Evolutionary conservation across 37 sponge, comb jelly and placozoan genomes (phyloP).

Genomic region (Oopsacas minuta): DNA sequence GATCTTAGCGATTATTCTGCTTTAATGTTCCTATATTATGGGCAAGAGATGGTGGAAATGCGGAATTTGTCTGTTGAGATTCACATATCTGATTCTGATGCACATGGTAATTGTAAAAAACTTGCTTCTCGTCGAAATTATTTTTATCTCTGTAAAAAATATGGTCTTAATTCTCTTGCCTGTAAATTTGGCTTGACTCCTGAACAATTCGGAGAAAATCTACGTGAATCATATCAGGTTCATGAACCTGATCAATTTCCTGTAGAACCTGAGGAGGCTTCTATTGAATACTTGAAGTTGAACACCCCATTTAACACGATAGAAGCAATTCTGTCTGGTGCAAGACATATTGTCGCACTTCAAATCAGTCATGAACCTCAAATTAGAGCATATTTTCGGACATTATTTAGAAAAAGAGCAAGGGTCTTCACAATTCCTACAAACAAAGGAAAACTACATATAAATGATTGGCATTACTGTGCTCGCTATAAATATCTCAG

Average conservation of each 20-base stretch:
- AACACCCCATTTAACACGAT: constrained; percentile 48
- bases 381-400: constrained; percentile 69
- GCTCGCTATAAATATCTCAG: constrained; percentile 59
- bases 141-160: constrained; percentile 77
- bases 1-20: constrained; percentile 81
- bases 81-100: background rate
- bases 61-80: background rate
- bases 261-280: constrained; percentile 69
- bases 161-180: constrained; percentile 60
- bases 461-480: constrained; percentile 69
- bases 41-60: constrained; percentile 39
- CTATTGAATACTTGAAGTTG: constrained; percentile 58
- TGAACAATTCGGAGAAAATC: constrained; percentile 89
- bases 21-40: constrained; percentile 79
- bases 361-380: constrained; percentile 77
- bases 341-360: constrained; percentile 83
- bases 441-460: constrained; percentile 73
- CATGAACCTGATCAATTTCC: constrained; percentile 81
- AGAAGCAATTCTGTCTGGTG: constrained; percentile 59
- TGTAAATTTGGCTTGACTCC: constrained; percentile 86
- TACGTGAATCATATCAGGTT: constrained; percentile 81
- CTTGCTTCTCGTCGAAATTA: constrained; percentile 39
- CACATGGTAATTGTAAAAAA: background rate
- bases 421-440: constrained; percentile 64
- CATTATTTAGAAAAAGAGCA: constrained; percentile 64